phyloP scores from a whole-genome alignment of 2,113 vertebrate genomes.

The Anarrhichthys ocellatus region DNA sequence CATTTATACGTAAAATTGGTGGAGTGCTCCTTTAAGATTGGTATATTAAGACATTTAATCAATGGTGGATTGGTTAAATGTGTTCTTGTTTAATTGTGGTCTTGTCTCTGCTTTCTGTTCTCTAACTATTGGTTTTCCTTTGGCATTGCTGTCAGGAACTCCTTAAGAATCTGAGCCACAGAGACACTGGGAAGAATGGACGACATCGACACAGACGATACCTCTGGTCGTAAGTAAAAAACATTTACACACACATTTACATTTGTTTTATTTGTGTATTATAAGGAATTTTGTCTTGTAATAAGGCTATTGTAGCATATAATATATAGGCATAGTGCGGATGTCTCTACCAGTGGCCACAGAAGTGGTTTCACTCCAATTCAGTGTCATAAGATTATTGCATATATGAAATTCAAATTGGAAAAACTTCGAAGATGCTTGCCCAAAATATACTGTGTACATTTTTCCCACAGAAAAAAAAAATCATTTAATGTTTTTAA shows the following conservation, averaged over 20 bases:
- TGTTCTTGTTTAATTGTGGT: neutral
- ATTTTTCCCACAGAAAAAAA: neutral
- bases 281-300: neutral
- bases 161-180: slow-evolving; percentile 1
- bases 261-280: neutral
- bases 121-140: slow-evolving; percentile 2
- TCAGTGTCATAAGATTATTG: neutral
- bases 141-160: slow-evolving; percentile 19
- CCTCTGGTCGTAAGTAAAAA: slow-evolving; percentile 50
- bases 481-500: neutral
- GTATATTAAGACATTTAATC: neutral
- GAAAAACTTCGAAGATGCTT: neutral
- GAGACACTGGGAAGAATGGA: slow-evolving; percentile 44
- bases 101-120: neutral
- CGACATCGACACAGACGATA: neutral
- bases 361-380: neutral
- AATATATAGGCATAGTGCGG: neutral
- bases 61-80: neutral
- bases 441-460: neutral
- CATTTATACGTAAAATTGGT: neutral
- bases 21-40: neutral
- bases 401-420: neutral
- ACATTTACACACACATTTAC: neutral
- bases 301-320: neutral
- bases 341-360: neutral